These are phyloP conservation scores for Tenthredo livida DNA, from an alignment of 2,888 invertebrate genomes.

Conservation along the genomic window DNA sequence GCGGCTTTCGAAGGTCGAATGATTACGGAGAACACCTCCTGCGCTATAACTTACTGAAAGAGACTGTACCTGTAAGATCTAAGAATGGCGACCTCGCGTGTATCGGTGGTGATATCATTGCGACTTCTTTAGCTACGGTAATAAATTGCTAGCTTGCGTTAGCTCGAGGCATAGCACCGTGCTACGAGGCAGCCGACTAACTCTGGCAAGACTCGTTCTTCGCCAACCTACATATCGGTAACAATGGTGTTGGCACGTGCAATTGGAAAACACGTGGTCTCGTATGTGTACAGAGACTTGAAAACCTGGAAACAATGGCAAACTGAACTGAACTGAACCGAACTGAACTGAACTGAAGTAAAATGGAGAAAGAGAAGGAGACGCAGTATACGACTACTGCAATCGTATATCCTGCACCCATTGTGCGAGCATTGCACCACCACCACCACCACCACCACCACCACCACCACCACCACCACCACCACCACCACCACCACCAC, in stretches of 20 bases:
- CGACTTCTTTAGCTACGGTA: conserved; percentile 39
- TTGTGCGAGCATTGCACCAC: background rate
- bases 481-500: background rate
- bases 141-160: conserved; percentile 16
- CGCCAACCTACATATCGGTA: conserved; percentile 33
- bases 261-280: conserved; percentile 48
- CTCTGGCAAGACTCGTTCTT: conserved; percentile 14
- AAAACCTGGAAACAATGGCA: conserved; percentile 38
- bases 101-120: conserved; percentile 26
- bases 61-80: background rate
- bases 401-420: conserved; percentile 34
- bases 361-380: background rate
- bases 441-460: background rate
- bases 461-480: background rate
- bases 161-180: background rate
- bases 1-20: background rate
- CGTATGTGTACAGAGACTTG: background rate
- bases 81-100: conserved; percentile 32
- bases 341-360: background rate
- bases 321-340: background rate
- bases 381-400: conserved; percentile 3
- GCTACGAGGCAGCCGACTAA: background rate
- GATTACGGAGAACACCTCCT: background rate
- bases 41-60: background rate
- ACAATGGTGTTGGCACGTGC: conserved; percentile 46